Evolutionary conservation across 2,888 invertebrate species (phyloP), one percentile per base, ranked within the genome.

Genomic region (Parnassius smintheus): DNA sequence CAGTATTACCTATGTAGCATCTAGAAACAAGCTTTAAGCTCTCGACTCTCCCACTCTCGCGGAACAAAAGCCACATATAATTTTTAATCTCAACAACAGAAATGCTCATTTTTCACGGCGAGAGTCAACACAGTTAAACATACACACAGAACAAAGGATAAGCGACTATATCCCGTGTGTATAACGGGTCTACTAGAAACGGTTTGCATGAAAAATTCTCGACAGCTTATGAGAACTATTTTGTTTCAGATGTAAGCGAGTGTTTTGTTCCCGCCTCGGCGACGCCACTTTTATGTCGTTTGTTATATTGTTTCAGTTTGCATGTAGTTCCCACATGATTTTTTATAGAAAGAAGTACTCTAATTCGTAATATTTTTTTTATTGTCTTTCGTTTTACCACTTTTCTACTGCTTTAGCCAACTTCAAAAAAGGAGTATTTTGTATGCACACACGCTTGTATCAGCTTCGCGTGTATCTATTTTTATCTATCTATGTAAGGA

Each of bases 71-170:
- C 74, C 66, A 74, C 75, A 80, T 76, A 82, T 88, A 85, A 87
- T 88, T 88, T 90, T 90, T 88, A 89, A 89, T 89, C 88, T 80
- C 83, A 75, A 82, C 84, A 77, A 78, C 80, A 75, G 86, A 82
- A 84, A 83, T 86, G 88, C 81, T 90, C 88, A 88, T 89, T 90
- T 90, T 87, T 89, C 88, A 85, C 81, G 69, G 71, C 66, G 62
- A 61, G 62, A 67, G 62, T 57, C 61, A 66, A 69, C 68, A 73
- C 70, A 70, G 64, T 55, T 63, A 51, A 50, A 44, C 42, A 48
- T 52, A 11, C 13, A 9, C n/a, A 45, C 12, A 10, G 2, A 49
- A 65, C 70, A 66, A 11, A 50, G 64, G 3, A 79, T 74, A 76
- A 61, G 65, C 50, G 61, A 75, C 81, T 66, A 69, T 86, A 71